A percentile compares a stretch with the other conserved stretches of the same genome.
phyloP scores from a whole-genome alignment of 2,113 vertebrate species.

The Saguinus midas region DNA sequence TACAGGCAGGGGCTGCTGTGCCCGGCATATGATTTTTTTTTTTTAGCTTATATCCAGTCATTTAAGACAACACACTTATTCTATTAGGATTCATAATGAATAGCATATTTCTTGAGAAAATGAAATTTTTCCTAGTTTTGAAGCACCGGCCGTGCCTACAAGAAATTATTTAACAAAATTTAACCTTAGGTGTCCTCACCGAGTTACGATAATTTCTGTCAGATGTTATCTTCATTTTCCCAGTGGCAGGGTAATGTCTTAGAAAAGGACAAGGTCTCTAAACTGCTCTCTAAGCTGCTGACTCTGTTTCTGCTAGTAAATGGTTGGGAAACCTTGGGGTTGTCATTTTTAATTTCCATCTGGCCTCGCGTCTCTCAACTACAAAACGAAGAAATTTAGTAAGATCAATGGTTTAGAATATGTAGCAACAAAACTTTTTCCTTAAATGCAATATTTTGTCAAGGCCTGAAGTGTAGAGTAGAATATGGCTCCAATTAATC shows the following conservation, averaged over 20 bases:
- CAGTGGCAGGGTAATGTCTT: neutral
- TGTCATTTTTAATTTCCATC: slow-evolving; percentile 43
- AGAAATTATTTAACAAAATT: slow-evolving; percentile 44
- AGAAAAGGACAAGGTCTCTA: slow-evolving; percentile 18
- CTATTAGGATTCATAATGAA: neutral
- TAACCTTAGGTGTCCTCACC: neutral
- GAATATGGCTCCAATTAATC: slow-evolving; percentile 9
- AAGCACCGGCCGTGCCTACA: neutral
- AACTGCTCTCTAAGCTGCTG: slow-evolving; percentile 37
- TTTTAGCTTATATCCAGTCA: neutral
- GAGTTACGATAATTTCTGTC: neutral
- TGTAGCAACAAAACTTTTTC: slow-evolving; percentile 32
- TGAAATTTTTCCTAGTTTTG: neutral
- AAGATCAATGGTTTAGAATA: slow-evolving; percentile 54
- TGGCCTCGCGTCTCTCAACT: slow-evolving; percentile 23
- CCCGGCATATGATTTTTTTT: no score
- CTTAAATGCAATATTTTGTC: slow-evolving; percentile 54
- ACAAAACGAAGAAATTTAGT: slow-evolving; percentile 19
- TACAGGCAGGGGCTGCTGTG: no score
- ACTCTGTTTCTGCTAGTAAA: slow-evolving; percentile 9
- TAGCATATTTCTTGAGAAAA: slow-evolving; percentile 45
- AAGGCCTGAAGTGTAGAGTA: slow-evolving; percentile 1
- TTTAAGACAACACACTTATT: slow-evolving; percentile 14
- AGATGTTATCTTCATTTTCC: slow-evolving; percentile 20
- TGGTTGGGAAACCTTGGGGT: slow-evolving; percentile 9